Conservation (phyloP, 2,113 vertebrate species). For the Haemorhous mexicanus region DNA sequence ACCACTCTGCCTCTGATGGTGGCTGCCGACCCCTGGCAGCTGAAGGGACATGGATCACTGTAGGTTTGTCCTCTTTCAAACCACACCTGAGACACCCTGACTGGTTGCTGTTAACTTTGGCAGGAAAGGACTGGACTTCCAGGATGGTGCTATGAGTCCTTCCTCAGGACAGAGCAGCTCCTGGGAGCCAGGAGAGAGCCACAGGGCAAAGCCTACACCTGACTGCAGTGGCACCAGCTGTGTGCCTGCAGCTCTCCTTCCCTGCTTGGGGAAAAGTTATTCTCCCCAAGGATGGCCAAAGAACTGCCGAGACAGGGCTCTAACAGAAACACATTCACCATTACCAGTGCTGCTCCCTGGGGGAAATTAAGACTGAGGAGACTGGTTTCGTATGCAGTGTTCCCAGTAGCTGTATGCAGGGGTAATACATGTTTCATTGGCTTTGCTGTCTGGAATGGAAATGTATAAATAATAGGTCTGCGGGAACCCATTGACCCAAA, state of each 20-base stretch:
- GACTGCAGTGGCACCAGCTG: fast-evolving
- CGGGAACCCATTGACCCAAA: not conserved
- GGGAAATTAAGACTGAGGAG: not conserved
- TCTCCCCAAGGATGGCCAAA: not conserved
- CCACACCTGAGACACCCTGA: not conserved
- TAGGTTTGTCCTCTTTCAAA: not conserved
- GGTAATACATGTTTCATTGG: not conserved
- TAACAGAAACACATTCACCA: not conserved
- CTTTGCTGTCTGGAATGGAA: not conserved
- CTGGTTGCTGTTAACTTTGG: not conserved
- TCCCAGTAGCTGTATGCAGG: not conserved
- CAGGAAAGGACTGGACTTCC: not conserved
- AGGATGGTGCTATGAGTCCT: not conserved
- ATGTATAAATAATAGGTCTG: not conserved
- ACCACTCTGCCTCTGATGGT: not conserved
- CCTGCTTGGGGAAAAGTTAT: not conserved
- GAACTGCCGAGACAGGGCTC: not conserved
- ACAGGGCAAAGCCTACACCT: fast-evolving
- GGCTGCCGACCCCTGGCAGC: not conserved
- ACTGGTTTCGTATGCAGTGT: not conserved
- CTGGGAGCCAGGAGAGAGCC: not conserved
- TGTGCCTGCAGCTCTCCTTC: not conserved
- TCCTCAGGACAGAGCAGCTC: not conserved
- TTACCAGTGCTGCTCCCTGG: not conserved
- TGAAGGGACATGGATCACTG: not conserved